A percentile compares a stretch with the other conserved stretches of the same genome.
Conservation (phyloP, 2,113 vertebrate genomes). For the Crotalus helleri region DNA sequence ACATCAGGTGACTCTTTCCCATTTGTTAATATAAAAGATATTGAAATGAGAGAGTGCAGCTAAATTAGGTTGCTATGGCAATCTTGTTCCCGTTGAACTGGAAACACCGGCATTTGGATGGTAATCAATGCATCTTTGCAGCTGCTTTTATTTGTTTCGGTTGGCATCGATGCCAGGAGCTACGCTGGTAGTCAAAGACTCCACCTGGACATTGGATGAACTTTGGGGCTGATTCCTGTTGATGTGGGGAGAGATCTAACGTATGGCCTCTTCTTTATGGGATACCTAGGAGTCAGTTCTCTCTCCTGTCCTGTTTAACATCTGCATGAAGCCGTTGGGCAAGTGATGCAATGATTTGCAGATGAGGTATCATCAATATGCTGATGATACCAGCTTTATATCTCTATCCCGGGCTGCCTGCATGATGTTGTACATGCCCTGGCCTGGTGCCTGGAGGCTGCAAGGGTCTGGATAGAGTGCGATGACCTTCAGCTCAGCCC, state of each 20-base stretch:
- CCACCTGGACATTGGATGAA: background rate
- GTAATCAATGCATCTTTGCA: background rate
- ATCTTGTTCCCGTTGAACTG: background rate
- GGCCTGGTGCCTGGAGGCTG: too few species aligned
- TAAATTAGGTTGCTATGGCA: background rate
- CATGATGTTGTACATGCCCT: too few species aligned
- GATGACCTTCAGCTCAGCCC: too few species aligned
- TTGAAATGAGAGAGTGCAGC: background rate
- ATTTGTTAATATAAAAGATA: background rate
- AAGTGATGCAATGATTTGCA: too few species aligned
- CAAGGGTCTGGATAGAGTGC: too few species aligned
- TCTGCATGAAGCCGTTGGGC: too few species aligned
- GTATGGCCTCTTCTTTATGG: background rate
- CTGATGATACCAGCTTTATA: too few species aligned
- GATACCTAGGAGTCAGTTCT: too few species aligned
- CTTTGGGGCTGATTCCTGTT: background rate
- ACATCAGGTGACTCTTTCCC: conserved; percentile 81
- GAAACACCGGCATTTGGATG: background rate
- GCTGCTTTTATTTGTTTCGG: background rate
- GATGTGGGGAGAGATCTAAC: background rate
- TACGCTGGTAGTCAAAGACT: background rate
- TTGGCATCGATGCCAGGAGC: background rate
- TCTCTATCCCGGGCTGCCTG: too few species aligned
- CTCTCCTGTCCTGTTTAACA: too few species aligned
- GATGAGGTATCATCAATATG: too few species aligned